Percentiles rank a stretch among this genome's conserved stretches.
Evolutionary conservation across 2,113 vertebrate genomes (phyloP).

Genomic region (Aphyosemion australe): DNA sequence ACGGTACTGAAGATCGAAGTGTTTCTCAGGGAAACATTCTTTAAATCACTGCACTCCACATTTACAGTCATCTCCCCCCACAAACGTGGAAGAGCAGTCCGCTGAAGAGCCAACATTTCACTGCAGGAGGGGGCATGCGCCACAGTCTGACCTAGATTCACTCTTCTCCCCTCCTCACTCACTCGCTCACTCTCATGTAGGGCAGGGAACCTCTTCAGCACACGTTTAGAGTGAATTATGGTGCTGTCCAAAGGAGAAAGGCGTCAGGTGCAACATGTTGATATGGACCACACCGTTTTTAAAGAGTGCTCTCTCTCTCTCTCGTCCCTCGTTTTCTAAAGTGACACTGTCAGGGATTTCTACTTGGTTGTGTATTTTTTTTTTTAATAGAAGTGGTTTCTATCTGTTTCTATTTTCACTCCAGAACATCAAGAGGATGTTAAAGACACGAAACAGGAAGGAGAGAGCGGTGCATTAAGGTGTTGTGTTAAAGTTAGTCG

Average conservation of each 20-base stretch:
- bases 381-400: slow-evolving; percentile 64
- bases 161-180: slow-evolving; percentile 5
- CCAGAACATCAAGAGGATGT: slow-evolving; percentile 57
- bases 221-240: slow-evolving; percentile 54
- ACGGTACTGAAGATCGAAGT: slow-evolving; percentile 58
- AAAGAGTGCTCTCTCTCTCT: slow-evolving; percentile 49
- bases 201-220: slow-evolving; percentile 58
- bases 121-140: slow-evolving; percentile 51
- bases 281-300: slow-evolving; percentile 66
- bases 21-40: slow-evolving; percentile 77
- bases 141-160: slow-evolving; percentile 69
- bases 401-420: slow-evolving; percentile 52
- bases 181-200: slow-evolving; percentile 43
- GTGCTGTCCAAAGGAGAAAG: slow-evolving; percentile 62
- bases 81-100: slow-evolving; percentile 28
- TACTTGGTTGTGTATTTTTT: slow-evolving; percentile 38
- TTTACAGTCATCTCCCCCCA: neutral
- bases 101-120: neutral
- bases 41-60: slow-evolving; percentile 43
- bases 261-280: slow-evolving; percentile 65
- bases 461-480: slow-evolving; percentile 59
- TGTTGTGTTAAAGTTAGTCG: slow-evolving; percentile 68
- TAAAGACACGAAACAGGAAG: slow-evolving; percentile 43
- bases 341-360: slow-evolving; percentile 73
- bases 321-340: slow-evolving; percentile 52